Conservation (phyloP, 2,888 invertebrate genomes). For the Cataglyphis altisquamis region DNA sequence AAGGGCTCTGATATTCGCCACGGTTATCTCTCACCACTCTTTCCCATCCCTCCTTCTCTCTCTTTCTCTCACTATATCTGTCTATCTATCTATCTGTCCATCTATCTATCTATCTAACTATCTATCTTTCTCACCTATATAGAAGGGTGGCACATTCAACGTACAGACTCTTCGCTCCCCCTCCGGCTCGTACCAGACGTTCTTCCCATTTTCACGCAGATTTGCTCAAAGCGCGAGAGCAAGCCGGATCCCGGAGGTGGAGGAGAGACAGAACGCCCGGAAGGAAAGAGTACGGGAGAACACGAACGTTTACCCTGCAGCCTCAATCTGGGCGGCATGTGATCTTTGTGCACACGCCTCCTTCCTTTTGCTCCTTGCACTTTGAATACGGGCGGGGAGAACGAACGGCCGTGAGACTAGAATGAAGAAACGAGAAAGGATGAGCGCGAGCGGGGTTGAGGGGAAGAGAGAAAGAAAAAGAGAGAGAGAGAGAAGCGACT, state of each 20-base stretch:
- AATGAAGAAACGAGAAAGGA: conserved; percentile 36
- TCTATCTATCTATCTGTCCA: conserved; percentile 1
- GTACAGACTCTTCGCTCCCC: conserved; percentile 23
- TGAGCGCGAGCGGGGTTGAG: neutral
- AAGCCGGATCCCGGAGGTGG: conserved; percentile 37
- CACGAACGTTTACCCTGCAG: conserved; percentile 81
- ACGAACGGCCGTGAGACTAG: conserved; percentile 53
- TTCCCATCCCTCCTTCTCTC: conserved; percentile 8
- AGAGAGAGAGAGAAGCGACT: conserved; percentile 58
- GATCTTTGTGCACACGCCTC: conserved; percentile 77
- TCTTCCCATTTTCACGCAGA: conserved; percentile 79
- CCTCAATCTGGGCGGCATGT: conserved; percentile 81
- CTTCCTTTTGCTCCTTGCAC: conserved; percentile 73
- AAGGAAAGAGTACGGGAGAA: conserved; percentile 68
- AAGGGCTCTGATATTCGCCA: conserved; percentile 60
- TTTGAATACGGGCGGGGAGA: conserved; percentile 76
- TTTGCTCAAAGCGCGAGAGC: conserved; percentile 76
- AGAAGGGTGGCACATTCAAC: neutral
- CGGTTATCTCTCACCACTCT: conserved; percentile 35
- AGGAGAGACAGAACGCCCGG: conserved; percentile 45
- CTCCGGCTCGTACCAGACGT: conserved; percentile 58
- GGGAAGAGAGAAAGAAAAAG: neutral
- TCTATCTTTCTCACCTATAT: neutral
- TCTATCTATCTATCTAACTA: conserved; percentile 1
- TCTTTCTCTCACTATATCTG: conserved; percentile 2